A percentile compares a stretch with the other conserved stretches of the same genome.
phyloP scores from a whole-genome alignment of 2,797 vertebrate species.

The Phalloptychus januarius region DNA sequence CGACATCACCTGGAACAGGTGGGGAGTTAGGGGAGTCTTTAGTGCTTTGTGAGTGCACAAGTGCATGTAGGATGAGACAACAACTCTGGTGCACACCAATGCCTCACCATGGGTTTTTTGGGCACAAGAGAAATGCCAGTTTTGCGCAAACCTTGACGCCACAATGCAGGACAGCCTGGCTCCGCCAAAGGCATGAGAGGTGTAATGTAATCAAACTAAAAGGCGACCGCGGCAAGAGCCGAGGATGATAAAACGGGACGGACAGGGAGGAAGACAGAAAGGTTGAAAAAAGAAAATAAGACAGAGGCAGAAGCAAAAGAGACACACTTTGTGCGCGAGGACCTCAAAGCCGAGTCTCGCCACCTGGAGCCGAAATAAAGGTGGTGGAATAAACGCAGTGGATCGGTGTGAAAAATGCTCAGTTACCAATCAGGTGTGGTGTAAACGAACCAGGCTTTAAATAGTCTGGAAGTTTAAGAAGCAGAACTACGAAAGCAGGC shows the following conservation, averaged over 20 bases:
- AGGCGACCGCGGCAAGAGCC: constrained; percentile 89
- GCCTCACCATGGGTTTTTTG: constrained; percentile 97
- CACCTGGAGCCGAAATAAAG: constrained; percentile 54
- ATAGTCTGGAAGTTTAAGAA: constrained; percentile 27
- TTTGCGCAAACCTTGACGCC: constrained; percentile 99
- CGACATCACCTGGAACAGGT: constrained; percentile 28
- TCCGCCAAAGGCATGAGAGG: constrained; percentile 90
- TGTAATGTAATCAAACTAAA: constrained; percentile 95
- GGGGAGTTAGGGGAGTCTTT: constrained; percentile 42
- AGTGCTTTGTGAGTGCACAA: constrained; percentile 53
- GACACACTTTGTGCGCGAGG: constrained; percentile 64
- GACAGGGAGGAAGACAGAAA: constrained; percentile 31
- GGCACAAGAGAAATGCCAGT: constrained; percentile 99
- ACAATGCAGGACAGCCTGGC: constrained; percentile 95
- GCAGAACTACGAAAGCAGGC: constrained; percentile 4
- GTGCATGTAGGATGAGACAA: constrained; percentile 65
- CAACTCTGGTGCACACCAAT: constrained; percentile 85
- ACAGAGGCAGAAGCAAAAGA: constrained; percentile 76
- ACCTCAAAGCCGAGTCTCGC: constrained; percentile 57
- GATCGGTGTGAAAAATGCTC: constrained; percentile 21
- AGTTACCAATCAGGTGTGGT: constrained; percentile 57
- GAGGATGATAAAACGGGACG: constrained; percentile 55
- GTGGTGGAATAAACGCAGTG: constrained; percentile 16
- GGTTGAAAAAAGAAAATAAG: constrained; percentile 67
- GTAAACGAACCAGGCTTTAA: constrained; percentile 56